Evolutionary conservation across 1,140 invertebrate species (phyloP).

Genomic region (Pseudomyrmex flavicornis): DNA sequence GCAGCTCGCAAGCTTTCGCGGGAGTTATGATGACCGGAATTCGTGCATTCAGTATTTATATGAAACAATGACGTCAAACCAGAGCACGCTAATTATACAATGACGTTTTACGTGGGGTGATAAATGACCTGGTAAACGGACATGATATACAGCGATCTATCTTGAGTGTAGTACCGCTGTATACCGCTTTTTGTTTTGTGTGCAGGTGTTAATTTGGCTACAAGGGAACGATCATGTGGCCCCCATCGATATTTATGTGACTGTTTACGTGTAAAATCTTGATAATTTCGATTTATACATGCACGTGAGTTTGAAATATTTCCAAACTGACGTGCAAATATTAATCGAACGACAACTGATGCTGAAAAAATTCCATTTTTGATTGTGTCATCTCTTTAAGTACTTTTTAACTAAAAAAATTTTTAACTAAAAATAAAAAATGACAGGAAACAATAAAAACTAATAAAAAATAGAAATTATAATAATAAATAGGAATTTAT

Average conservation of each 20-base stretch:
- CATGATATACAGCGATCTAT: constrained; percentile 24
- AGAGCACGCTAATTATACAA: constrained; percentile 81
- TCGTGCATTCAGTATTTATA: constrained; percentile 79
- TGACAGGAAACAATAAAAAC: background rate
- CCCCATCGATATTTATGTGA: background rate
- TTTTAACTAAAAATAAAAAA: too few species aligned
- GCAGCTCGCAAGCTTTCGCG: constrained; percentile 26
- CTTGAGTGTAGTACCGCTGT: background rate
- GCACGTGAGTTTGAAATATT: background rate
- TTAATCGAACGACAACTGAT: background rate
- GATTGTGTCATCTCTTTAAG: background rate
- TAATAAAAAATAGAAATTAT: background rate
- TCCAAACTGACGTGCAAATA: background rate
- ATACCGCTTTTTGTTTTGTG: constrained; percentile 14
- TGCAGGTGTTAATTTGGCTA: constrained; percentile 33
- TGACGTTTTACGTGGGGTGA: constrained; percentile 79
- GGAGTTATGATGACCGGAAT: constrained; percentile 23
- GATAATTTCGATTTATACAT: background rate
- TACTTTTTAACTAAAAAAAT: background rate
- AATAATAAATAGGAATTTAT: background rate
- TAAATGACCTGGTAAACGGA: constrained; percentile 80
- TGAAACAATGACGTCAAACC: constrained; percentile 81
- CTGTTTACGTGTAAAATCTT: constrained; percentile 24
- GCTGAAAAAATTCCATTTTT: background rate
- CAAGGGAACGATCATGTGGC: constrained; percentile 28